A percentile compares a stretch with the other conserved stretches of the same genome.
phyloP scores from a whole-genome alignment of 2,888 invertebrate genomes.

The Galeruca laticollis region DNA sequence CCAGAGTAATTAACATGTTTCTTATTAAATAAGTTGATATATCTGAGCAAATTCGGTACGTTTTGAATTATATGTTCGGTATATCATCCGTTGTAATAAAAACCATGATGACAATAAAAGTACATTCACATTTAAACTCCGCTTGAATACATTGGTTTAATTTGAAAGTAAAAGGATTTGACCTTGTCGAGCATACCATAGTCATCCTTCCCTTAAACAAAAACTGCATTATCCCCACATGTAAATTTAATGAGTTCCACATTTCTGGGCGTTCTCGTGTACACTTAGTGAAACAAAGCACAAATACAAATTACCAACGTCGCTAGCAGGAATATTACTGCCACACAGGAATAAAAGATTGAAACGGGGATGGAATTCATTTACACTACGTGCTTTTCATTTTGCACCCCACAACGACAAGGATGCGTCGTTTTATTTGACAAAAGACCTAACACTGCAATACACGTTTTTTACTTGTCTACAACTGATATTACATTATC shows the following conservation, averaged over 20 bases:
- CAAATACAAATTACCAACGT: constrained; percentile 45
- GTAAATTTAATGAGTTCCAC: constrained; percentile 51
- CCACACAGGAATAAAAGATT: constrained; percentile 49
- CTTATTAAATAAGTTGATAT: no score
- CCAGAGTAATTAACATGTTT: no score
- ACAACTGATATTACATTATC: constrained; percentile 22
- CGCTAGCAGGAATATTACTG: constrained; percentile 47
- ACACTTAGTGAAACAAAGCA: constrained; percentile 47
- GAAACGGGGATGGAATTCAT: constrained; percentile 48
- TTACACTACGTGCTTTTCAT: constrained; percentile 47
- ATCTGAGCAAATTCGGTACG: no score
- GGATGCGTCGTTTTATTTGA: constrained; percentile 23
- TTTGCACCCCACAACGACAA: constrained; percentile 31
- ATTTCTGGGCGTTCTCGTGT: constrained; percentile 38
- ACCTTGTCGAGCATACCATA: not conserved
- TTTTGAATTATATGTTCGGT: no score
- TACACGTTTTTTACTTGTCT: constrained; percentile 21
- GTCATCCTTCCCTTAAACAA: constrained; percentile 35
- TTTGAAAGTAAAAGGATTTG: not conserved
- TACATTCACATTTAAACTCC: not conserved
- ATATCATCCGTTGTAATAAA: no score
- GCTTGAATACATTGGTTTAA: not conserved
- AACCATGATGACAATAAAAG: not conserved
- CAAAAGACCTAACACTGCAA: constrained; percentile 23
- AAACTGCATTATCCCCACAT: constrained; percentile 52